Percentiles rank a stretch among this genome's conserved stretches.
phyloP scores from a whole-genome alignment of 1,140 invertebrate species.

The Dendrolimus kikuchii region DNA sequence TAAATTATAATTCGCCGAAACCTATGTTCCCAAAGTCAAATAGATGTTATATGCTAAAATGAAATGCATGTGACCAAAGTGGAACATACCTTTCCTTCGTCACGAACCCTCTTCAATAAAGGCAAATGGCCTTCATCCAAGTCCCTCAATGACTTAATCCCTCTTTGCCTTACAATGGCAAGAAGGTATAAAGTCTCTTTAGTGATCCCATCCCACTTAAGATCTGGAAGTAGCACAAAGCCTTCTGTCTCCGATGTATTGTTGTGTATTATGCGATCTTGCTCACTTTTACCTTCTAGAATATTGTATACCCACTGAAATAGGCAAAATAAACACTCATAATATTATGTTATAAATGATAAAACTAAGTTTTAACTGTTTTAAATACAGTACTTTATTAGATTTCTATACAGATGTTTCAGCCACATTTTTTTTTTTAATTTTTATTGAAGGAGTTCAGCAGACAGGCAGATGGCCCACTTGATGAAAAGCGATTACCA shows the following conservation, averaged over 20 bases:
- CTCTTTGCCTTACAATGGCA: slow-evolving; percentile 82
- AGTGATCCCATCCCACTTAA: slow-evolving; percentile 93
- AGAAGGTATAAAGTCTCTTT: slow-evolving; percentile 87
- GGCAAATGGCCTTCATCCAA: slow-evolving; percentile 84
- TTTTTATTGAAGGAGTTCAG: too few relatives aligned
- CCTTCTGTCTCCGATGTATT: slow-evolving; percentile 85
- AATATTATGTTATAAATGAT: not conserved
- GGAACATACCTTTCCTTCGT: slow-evolving; percentile 77
- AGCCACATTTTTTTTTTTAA: too few relatives aligned
- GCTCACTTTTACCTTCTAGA: slow-evolving; percentile 90
- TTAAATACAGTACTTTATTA: too few relatives aligned
- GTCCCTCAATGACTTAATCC: slow-evolving; percentile 89
- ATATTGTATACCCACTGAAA: slow-evolving; percentile 97
- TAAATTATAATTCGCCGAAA: too few relatives aligned
- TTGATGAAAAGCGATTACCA: too few relatives aligned
- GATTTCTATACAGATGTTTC: too few relatives aligned
- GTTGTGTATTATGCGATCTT: slow-evolving; percentile 88
- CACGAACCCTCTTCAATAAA: slow-evolving; percentile 85
- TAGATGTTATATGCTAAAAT: not conserved
- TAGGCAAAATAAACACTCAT: slow-evolving; percentile 9
- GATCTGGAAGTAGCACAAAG: slow-evolving; percentile 92
- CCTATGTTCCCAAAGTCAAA: not conserved
- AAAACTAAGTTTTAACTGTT: too few relatives aligned
- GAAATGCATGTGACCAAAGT: slow-evolving; percentile 11
- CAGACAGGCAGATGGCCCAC: too few relatives aligned